Evolutionary conservation across 2,113 vertebrate genomes (phyloP), one percentile per base, ranked within the genome.

Genomic region (Hemicordylus capensis): DNA sequence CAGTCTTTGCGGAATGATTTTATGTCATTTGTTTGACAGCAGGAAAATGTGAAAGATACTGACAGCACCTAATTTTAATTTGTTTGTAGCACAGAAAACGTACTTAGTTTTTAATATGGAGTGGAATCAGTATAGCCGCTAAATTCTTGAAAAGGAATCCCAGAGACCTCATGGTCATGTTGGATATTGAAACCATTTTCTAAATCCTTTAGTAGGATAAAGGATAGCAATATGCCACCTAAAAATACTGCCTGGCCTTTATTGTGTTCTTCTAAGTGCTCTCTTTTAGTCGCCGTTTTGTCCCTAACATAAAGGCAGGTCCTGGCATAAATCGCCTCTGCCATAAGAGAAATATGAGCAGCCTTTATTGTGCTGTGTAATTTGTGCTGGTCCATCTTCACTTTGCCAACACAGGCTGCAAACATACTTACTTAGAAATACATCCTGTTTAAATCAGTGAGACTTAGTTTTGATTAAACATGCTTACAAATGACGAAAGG

Each of bases 1-100:
- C 92, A 22, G 81, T 83, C 93, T 91, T 85, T 80, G 73, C 34
- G 1, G 20, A 93, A 94, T 76, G 4, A 15, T 42, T 74, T 0
- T 1, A 0, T 0, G 0, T 61, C 1, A 31, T 19, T n/a, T 34
- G 20, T 24, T 37, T 15, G 37, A 79, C 22, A 5, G 1, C 58
- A 44, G 0, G 34, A 26, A 48, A 64, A 0, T 11, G 17, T 42
- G 56, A 46, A 14, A 87, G 89, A 56, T 44, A 81, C 31, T 56
- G 42, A 73, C 0, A n/a, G 59, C 42, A 4, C 20, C 66, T 4
- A 61, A 0, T 2, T 44, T 31, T 66, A 59, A 34, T 76, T 81
- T 83, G 77, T 7, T 8, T 64, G 83, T 24, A 79, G 3, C 10
- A 0, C 1, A 82, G 84, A 83, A 88, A 87, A 19, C 39, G 66